Evolutionary conservation across 2,888 invertebrate species (phyloP), one percentile per base, ranked within the genome.

Genomic region (Listrodromus nycthemerus): DNA sequence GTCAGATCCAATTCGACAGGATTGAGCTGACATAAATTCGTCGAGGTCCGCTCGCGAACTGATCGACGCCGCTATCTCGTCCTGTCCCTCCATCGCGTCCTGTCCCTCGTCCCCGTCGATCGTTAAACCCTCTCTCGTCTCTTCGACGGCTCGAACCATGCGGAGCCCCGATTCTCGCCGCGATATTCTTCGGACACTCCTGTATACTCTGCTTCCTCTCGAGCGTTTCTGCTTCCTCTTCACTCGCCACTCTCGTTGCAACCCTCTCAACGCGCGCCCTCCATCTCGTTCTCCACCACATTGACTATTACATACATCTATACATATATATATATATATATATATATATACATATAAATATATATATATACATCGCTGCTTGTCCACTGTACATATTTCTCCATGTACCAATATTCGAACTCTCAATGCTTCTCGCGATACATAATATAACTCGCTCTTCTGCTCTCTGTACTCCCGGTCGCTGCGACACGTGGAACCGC

Each of bases 401-500:
- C 10, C 10, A 55, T 55, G 4, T 55, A 55, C 21, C 10, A 21
- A 21, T 55, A 55, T 55, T 24, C 55, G 55, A 55, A 24, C 21
- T 24, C 55, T 55, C 55, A 16, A 61, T 16, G 58, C 27, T 61
- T 27, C 27, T 16, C 16, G n/a, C 58, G 27, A 61, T 27, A 61
- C 7, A 61, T 30, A 30, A 13, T 30, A 30, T 1, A 61, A 61
- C 58, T 27, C n/a, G 30, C 27, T 27, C 27, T 61, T 61, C 27
- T 61, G 19, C 19, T 16, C 58, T 61, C 58, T 61, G 27, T 61
- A 0, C 41, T 41, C 41, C 41, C 41, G 41, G 13, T 41, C 7
- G 6, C 16, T 6, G n/a, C 16, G 30, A 7, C 16, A 16, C 37
- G n/a, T n/a, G 19, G 70, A 73, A 77, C 86, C 86, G 61, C 95